Evolutionary conservation across 2,888 invertebrate genomes (phyloP).

Genomic region (Eilema depressum): DNA sequence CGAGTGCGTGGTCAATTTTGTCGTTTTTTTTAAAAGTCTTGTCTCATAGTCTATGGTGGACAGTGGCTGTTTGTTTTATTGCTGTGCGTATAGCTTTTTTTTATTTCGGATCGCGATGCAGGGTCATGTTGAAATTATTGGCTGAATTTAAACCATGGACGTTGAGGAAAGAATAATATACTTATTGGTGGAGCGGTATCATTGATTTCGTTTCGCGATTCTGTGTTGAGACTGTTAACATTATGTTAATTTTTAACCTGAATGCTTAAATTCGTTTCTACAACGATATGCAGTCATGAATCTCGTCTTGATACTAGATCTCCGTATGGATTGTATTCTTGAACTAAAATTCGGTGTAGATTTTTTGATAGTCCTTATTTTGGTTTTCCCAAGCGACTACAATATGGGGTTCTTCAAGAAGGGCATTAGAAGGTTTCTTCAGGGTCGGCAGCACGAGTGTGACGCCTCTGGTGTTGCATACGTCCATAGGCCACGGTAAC

Average conservation of each 20-base stretch:
- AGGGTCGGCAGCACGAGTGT: no score
- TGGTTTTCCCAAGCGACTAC: no score
- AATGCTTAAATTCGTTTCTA: background rate
- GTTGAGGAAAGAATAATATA: slow-evolving; percentile 30
- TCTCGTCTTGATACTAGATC: no score
- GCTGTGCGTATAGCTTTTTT: slow-evolving; percentile 55
- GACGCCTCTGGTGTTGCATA: no score
- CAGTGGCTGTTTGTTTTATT: slow-evolving; percentile 69
- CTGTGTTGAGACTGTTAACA: background rate
- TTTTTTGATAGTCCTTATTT: no score
- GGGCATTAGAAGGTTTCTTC: no score
- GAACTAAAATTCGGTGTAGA: no score
- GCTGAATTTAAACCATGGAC: slow-evolving; percentile 51
- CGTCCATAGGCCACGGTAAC: no score
- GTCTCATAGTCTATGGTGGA: slow-evolving; percentile 72
- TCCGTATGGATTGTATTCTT: no score
- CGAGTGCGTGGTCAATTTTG: slow-evolving; percentile 82
- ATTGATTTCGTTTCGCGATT: slow-evolving; percentile 25
- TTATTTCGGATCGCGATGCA: slow-evolving; percentile 53
- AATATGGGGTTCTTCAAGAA: no score
- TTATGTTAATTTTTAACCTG: background rate
- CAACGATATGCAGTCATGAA: no score
- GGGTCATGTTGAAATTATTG: slow-evolving; percentile 57
- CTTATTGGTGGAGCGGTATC: slow-evolving; percentile 33
- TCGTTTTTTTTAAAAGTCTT: slow-evolving; percentile 74